These are phyloP conservation scores for Xerus rutilus DNA, from an alignment of 2,797 vertebrate species.

Conservation along the genomic window DNA sequence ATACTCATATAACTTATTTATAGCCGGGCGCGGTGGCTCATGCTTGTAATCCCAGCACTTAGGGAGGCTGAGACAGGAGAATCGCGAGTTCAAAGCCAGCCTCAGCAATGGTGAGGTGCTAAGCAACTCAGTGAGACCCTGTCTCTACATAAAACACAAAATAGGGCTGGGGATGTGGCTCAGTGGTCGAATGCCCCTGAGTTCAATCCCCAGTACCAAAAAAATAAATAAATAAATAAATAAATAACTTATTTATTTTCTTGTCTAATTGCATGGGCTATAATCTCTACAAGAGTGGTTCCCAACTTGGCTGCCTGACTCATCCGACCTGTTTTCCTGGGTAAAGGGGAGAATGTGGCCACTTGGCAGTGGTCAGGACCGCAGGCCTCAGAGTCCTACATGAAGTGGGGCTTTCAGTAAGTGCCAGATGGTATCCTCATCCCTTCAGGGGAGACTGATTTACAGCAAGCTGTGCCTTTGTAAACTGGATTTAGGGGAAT, in stretches of 20 bases:
- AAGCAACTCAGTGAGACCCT: too few relatives aligned
- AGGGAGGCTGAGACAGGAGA: too few relatives aligned
- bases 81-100: too few relatives aligned
- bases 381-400: neutral
- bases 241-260: slow-evolving; percentile 13
- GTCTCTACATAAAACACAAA: too few relatives aligned
- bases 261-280: slow-evolving; percentile 1
- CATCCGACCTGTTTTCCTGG: neutral
- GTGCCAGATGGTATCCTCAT: neutral
- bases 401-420: neutral
- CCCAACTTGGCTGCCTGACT: neutral
- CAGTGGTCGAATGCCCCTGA: too few relatives aligned
- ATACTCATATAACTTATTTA: neutral
- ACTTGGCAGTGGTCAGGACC: neutral
- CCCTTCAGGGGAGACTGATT: neutral
- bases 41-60: too few relatives aligned
- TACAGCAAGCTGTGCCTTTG: neutral
- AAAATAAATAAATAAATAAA: too few relatives aligned
- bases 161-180: too few relatives aligned
- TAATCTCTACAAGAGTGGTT: neutral
- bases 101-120: too few relatives aligned
- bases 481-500: neutral
- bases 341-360: neutral
- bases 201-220: too few relatives aligned
- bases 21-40: too few relatives aligned